phyloP scores from a whole-genome alignment of 2,888 invertebrate genomes.

The Macroteleia sp. region DNA sequence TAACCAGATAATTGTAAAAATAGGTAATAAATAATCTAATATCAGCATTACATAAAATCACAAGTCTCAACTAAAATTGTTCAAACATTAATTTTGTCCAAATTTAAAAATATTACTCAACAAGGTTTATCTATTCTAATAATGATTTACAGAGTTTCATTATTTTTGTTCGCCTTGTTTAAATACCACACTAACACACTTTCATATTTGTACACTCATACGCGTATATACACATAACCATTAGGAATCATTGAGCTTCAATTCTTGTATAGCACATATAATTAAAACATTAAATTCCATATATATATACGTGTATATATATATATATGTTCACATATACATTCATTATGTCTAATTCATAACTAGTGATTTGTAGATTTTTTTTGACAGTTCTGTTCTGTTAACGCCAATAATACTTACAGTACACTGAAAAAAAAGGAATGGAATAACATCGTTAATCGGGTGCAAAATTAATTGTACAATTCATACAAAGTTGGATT shows the following conservation, averaged over 20 bases:
- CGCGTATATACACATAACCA: constrained; percentile 57
- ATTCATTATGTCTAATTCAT: constrained; percentile 45
- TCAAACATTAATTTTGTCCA: constrained; percentile 9
- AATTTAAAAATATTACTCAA: constrained; percentile 36
- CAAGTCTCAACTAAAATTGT: constrained; percentile 24
- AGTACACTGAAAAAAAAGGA: constrained; percentile 40
- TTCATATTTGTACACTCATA: constrained; percentile 50
- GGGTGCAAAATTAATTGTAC: constrained; percentile 17
- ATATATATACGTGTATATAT: constrained; percentile 26
- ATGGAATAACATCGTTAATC: not conserved
- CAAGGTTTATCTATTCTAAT: constrained; percentile 44
- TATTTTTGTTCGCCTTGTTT: constrained; percentile 56
- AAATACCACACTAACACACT: constrained; percentile 54
- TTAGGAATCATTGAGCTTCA: constrained; percentile 65
- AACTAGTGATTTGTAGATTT: constrained; percentile 53
- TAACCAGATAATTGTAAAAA: constrained; percentile 45
- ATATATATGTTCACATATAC: constrained; percentile 50
- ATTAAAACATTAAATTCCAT: constrained; percentile 55
- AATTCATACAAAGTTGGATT: constrained; percentile 9
- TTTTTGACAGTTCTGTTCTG: constrained; percentile 31
- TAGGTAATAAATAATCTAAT: constrained; percentile 52
- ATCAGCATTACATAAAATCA: constrained; percentile 38
- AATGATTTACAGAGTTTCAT: constrained; percentile 48
- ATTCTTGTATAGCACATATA: constrained; percentile 60
- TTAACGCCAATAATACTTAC: constrained; percentile 54